These are phyloP conservation scores for Herpetotheres cachinnans DNA, from an alignment of 2,113 vertebrate species.

Conservation along the genomic window DNA sequence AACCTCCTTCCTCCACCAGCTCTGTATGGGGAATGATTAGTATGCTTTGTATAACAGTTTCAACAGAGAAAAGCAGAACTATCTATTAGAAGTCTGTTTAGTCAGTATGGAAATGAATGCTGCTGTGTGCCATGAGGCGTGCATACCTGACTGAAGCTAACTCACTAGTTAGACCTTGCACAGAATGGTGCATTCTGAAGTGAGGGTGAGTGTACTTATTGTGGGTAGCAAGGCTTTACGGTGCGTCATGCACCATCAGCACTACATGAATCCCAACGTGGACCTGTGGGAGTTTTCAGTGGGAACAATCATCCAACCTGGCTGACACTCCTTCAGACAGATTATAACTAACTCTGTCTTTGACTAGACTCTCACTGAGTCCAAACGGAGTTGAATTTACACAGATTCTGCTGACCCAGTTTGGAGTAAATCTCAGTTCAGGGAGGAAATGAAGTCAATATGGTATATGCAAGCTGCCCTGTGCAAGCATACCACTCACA, in stretches of 20 bases:
- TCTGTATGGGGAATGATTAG: background rate
- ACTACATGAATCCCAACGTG: background rate
- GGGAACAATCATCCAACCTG: background rate
- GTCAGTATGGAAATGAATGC: background rate
- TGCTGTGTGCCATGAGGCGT: background rate
- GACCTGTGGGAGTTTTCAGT: background rate
- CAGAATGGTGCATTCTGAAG: background rate
- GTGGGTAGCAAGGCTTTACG: background rate
- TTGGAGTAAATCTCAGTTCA: background rate
- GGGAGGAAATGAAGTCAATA: background rate
- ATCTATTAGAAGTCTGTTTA: background rate
- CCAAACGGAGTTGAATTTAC: background rate
- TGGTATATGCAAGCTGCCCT: background rate
- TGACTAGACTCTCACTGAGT: background rate
- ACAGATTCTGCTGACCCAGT: background rate
- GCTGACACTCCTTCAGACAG: background rate
- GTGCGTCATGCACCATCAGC: accelerated
- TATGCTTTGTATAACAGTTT: background rate
- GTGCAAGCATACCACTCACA: background rate
- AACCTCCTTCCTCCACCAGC: background rate
- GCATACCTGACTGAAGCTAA: background rate
- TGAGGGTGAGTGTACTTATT: background rate
- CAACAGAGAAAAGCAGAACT: background rate
- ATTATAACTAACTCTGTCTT: background rate
- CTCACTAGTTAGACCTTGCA: background rate